phyloP scores from a whole-genome alignment of 2,113 vertebrate genomes.

The Phodopus roborovskii region DNA sequence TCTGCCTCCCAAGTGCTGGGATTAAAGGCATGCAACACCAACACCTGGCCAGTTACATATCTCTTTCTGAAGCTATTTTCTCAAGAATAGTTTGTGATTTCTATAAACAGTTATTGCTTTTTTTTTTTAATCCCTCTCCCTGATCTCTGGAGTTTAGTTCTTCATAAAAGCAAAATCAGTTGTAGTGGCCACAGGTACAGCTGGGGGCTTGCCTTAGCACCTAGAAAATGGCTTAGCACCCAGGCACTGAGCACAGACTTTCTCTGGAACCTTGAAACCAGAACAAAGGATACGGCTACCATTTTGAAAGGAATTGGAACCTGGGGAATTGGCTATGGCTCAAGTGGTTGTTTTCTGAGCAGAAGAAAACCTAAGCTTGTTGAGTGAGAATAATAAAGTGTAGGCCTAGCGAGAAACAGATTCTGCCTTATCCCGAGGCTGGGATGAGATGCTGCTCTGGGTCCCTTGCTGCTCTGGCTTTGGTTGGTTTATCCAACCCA shows the following conservation, averaged over 20 bases:
- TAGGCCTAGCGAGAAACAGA: conserved; percentile 1
- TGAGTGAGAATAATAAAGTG: neutral
- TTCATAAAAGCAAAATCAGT: neutral
- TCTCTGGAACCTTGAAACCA: neutral
- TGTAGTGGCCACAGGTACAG: neutral
- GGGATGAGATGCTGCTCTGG: neutral
- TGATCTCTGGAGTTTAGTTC: neutral
- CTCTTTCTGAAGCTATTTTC: neutral
- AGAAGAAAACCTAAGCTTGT: neutral
- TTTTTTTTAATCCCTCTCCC: neutral
- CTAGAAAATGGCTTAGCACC: neutral
- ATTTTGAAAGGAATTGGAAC: neutral
- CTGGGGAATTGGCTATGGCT: neutral
- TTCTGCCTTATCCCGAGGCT: neutral
- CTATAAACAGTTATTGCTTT: neutral
- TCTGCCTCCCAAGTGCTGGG: too few relatives aligned
- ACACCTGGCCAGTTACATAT: neutral
- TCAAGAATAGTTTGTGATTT: conserved; percentile 4
- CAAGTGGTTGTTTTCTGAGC: neutral
- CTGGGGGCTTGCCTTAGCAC: neutral
- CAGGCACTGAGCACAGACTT: neutral
- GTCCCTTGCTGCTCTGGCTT: neutral
- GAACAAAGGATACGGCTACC: neutral
- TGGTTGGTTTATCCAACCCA: conserved; percentile 41
- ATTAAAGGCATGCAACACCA: too few relatives aligned